Evolutionary conservation across 2,797 vertebrate genomes (phyloP), one percentile per base, ranked within the genome.

Genomic region (Hippoglossus hippoglossus): DNA sequence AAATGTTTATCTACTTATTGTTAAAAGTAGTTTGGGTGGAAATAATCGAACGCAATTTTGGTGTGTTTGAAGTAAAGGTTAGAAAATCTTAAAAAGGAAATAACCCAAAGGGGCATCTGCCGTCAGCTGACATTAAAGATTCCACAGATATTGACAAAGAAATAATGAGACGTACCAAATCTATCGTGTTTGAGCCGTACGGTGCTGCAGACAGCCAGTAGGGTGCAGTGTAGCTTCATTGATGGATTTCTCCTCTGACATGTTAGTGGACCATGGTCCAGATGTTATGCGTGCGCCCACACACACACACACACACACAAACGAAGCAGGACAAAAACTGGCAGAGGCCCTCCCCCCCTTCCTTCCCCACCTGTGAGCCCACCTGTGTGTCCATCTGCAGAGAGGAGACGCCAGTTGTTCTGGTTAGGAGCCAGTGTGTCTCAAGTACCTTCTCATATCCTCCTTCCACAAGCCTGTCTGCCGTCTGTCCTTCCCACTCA

Each of bases 361-460:
- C 77, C 71, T 82, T 81, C 81, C 63, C 91, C 90, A 91, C 92
- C 92, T 93, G 90, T 81, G 91, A 90, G 85, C 86, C 93, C 94
- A 94, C 94, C 94, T 95, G 94, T 89, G 90, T 93, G 91, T 92
- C 94, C 94, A 94, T 95, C 94, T 95, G 94, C 85, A 85, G 79
- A 82, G 80, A 79, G 87, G 85, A 89, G 83, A 82, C 61, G 84
- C 92, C 94, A 94, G 93, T 94, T 94, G 93, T 94, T 94, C 85
- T 92, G 91, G 88, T 89, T 79, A 79, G 82, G 82, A 91, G 94
- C 93, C 93, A 93, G 88, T 85, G 88, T 91, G 90, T 92, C 90
- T 94, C 91, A 92, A 91, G 89, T 87, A 87, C 79, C 74, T 83
- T 73, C 72, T 66, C 73, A 58, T 69, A 82, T 82, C 62, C 86